Conservation (phyloP, 2,888 invertebrate species). For the Eucera pruinosa region DNA sequence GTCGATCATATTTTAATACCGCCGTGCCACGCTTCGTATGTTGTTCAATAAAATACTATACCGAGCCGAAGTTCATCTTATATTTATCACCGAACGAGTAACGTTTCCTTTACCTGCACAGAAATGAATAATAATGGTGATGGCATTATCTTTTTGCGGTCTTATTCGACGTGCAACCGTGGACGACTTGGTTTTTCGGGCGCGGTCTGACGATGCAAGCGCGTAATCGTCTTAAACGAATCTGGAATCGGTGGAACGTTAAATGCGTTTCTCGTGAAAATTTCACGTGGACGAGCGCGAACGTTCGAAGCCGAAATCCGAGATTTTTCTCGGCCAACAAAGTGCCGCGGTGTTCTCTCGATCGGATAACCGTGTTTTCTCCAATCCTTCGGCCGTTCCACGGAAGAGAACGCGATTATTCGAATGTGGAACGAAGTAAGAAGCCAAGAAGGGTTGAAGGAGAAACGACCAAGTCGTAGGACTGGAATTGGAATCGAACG, state of each 20-base stretch:
- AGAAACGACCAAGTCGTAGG: constrained; percentile 40
- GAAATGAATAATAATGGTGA: no score
- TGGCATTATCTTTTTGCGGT: no score
- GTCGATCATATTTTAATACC: no score
- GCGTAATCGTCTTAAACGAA: constrained; percentile 15
- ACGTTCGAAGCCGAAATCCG: constrained; percentile 20
- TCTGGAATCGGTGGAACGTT: constrained; percentile 2
- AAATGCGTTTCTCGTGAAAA: constrained; percentile 47
- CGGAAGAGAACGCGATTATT: constrained; percentile 44
- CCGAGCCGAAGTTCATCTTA: no score
- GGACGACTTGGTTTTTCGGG: no score
- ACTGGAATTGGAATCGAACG: constrained; percentile 72
- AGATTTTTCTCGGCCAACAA: constrained; percentile 43
- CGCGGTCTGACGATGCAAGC: neutral
- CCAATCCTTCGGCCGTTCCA: constrained; percentile 44
- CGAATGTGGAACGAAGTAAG: constrained; percentile 34
- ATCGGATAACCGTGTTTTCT: constrained; percentile 58
- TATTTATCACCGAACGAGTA: no score
- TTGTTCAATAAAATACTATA: no score
- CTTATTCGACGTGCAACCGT: no score
- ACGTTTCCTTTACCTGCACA: no score
- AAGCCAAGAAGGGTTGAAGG: constrained; percentile 10
- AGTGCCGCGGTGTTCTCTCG: constrained; percentile 38
- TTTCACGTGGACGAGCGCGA: constrained; percentile 11
- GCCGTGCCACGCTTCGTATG: no score